These are phyloP conservation scores for Anseranas semipalmata DNA, from an alignment of 2,113 vertebrate species.

Conservation along the genomic window DNA sequence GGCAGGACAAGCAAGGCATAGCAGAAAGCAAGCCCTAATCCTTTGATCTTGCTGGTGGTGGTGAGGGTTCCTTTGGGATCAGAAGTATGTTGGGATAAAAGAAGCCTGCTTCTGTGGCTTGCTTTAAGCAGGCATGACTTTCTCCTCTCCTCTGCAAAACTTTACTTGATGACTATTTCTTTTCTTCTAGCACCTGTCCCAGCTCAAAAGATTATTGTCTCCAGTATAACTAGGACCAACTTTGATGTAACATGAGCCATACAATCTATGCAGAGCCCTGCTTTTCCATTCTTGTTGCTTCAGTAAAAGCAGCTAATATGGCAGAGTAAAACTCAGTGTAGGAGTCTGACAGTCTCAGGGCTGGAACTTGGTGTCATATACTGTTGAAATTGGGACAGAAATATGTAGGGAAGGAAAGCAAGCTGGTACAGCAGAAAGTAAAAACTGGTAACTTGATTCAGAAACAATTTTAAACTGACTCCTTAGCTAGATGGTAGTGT, in stretches of 20 bases:
- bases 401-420: conserved; percentile 52
- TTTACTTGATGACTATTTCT: background rate
- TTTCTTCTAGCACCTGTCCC: background rate
- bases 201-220: background rate
- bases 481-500: background rate
- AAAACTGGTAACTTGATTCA: conserved; percentile 60
- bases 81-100: background rate
- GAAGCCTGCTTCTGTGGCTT: background rate
- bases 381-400: conserved; percentile 53
- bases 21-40: background rate
- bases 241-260: background rate
- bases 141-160: background rate
- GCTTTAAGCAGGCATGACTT: background rate
- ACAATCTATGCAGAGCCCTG: background rate
- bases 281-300: conserved; percentile 48
- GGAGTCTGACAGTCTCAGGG: background rate
- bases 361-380: conserved; percentile 69
- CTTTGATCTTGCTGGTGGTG: background rate
- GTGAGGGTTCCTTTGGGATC: background rate
- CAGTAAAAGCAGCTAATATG: background rate
- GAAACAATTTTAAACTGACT: background rate
- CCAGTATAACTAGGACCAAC: background rate
- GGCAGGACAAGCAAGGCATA: background rate
- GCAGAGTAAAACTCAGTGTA: background rate
- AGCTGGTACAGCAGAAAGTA: background rate